Evolutionary conservation across 2,797 vertebrate species (phyloP).

Genomic region (Paramormyrops hopkinsi): DNA sequence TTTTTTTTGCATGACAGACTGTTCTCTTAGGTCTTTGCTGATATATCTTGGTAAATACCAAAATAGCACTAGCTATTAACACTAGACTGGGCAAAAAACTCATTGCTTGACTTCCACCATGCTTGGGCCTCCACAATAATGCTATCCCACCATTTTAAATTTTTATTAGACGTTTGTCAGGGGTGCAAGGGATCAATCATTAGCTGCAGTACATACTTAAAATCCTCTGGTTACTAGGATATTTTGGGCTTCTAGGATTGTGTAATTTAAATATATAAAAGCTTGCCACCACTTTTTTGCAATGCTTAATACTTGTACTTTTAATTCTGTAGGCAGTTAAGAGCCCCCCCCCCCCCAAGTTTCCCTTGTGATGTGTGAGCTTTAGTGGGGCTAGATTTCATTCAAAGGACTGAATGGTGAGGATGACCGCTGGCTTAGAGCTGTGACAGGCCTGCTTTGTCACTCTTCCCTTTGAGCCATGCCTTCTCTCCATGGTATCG

Average conservation of each 20-base stretch:
- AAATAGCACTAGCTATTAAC: neutral
- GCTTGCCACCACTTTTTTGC: slow-evolving; percentile 1
- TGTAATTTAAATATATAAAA: slow-evolving; percentile 27
- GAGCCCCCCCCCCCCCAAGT: neutral
- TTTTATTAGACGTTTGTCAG: neutral
- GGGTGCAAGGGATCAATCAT: neutral
- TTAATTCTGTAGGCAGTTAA: neutral
- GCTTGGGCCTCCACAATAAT: neutral
- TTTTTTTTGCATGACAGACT: neutral
- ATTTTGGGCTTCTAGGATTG: neutral
- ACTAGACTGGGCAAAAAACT: neutral
- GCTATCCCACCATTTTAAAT: neutral
- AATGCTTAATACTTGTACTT: neutral
- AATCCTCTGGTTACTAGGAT: neutral
- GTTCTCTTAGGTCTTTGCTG: neutral
- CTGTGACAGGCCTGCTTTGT: neutral
- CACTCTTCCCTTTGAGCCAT: neutral
- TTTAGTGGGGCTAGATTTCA: neutral
- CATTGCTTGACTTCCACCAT: neutral
- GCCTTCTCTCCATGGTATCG: neutral
- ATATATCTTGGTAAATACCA: neutral
- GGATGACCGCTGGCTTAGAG: neutral
- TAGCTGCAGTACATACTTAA: neutral
- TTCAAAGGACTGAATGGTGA: neutral
- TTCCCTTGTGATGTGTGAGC: neutral